phyloP scores from a whole-genome alignment of 2,797 vertebrate genomes.

The Babyrousa celebensis region DNA sequence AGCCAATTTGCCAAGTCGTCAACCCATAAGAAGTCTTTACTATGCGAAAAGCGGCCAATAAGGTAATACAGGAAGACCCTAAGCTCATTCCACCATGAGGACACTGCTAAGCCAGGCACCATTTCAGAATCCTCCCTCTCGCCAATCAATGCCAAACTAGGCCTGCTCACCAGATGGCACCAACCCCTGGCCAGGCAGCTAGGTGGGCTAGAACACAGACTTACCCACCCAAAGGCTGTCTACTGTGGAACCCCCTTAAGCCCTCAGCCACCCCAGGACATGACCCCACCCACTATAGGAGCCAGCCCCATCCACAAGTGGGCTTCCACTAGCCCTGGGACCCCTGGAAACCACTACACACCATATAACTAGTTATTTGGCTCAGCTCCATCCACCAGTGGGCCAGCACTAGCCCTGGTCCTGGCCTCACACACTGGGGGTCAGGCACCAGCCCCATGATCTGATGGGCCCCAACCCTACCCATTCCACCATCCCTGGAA shows the following conservation, averaged over 20 bases:
- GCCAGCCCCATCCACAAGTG: background rate
- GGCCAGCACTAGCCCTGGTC: background rate
- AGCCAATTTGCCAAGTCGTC: background rate
- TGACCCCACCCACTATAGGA: background rate
- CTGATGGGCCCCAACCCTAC: background rate
- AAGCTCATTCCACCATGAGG: background rate
- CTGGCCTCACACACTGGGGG: background rate
- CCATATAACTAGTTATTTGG: background rate
- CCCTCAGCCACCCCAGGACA: background rate
- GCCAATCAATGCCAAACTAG: background rate
- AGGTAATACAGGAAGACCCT: background rate
- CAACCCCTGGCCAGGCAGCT: background rate
- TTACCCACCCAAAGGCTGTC: background rate
- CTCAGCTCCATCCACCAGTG: background rate
- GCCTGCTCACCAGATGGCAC: background rate
- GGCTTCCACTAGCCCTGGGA: background rate
- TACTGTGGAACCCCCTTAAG: background rate
- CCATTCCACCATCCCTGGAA: background rate
- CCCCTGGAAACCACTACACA: background rate
- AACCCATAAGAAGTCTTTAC: background rate
- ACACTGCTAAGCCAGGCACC: background rate
- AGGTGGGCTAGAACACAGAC: background rate
- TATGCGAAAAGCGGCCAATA: background rate
- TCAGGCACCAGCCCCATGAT: background rate
- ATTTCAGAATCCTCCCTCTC: background rate